Percentiles rank a stretch among this genome's conserved stretches.
Conservation (phyloP, 2,113 vertebrate genomes). For the Gambusia holbrooki region DNA sequence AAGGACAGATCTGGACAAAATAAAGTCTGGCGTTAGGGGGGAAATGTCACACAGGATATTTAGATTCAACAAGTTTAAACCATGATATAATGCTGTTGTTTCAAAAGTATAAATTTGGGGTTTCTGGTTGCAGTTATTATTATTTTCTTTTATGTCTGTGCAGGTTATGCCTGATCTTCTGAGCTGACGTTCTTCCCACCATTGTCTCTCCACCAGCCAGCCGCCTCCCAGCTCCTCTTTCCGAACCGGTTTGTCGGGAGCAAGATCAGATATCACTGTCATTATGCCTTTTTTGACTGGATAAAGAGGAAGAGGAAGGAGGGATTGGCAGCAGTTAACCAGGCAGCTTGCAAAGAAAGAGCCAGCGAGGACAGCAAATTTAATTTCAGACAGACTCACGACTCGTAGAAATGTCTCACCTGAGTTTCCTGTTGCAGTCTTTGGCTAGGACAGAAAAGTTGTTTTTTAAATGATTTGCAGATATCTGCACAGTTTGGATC, state of each 20-base stretch:
- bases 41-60: not conserved
- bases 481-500: not conserved
- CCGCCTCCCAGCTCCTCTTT: constrained; percentile 24
- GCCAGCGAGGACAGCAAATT: not conserved
- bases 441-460: constrained; percentile 64
- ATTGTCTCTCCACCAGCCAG: constrained; percentile 2
- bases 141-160: constrained; percentile 9
- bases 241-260: constrained; percentile 55
- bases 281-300: constrained; percentile 67
- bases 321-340: constrained; percentile 14
- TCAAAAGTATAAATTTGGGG: not conserved
- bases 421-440: constrained; percentile 49
- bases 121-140: not conserved
- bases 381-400: not conserved
- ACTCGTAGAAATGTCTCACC: constrained; percentile 48
- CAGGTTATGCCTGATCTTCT: constrained; percentile 16
- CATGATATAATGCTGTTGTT: not conserved
- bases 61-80: not conserved
- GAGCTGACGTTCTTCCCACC: constrained; percentile 17
- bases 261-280: constrained; percentile 73
- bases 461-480: not conserved
- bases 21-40: not conserved
- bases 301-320: constrained; percentile 16
- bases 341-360: constrained; percentile 6
- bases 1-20: constrained; percentile 1